Base-by-base conservation (phyloP, 2,113 vertebrate genomes). In the Plestiodon gilberti region DNA sequence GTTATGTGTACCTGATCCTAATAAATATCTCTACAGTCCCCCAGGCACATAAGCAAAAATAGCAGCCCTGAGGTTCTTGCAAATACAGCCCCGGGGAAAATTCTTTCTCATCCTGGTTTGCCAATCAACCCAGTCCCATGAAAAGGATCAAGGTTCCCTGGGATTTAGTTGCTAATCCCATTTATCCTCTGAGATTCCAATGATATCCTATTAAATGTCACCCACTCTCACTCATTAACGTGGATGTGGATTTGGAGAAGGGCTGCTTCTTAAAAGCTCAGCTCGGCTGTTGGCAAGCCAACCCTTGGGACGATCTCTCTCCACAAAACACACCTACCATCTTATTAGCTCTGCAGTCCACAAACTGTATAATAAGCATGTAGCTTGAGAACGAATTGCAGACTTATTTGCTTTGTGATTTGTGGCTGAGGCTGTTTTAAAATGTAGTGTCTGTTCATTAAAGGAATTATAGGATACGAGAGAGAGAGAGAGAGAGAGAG, bases 391-490 rank as follows among this genome's bases (percentile, higher is more conserved):
- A 69, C 40, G 73, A 28, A 14, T 33, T 83, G 75, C 17, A 0
- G 62, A 79, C 78, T 92, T 88, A 55, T 91, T 92, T 82, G 85
- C 86, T 92, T 93, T 90, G 91, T 89, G 93, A 93, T 92, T 90
- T 94, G 92, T 91, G 94, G 95, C 88, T 0, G n/a, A 87, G 57
- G 89, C 91, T 90, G 59, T 88, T 94, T 91, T 71, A 78, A 87
- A 87, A 88, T 90, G 87, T 87, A 88, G 87, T 20, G 0, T 89
- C 95, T 88, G 89, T 93, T 40, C 78, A 87, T 91, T 91, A 95
- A 93, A 92, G 90, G 94, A 92, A 92, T 94, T 94, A 33, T 87
- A 81, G 93, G 9, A 67, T 48, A 48, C 43, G 28, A 17, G 59
- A 90, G 78, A 91, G 91, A 82, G 64, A 93, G 87, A 86, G 77